Evolutionary conservation across 2,113 vertebrate genomes (phyloP).

Genomic region (Clarias macrocephalus): DNA sequence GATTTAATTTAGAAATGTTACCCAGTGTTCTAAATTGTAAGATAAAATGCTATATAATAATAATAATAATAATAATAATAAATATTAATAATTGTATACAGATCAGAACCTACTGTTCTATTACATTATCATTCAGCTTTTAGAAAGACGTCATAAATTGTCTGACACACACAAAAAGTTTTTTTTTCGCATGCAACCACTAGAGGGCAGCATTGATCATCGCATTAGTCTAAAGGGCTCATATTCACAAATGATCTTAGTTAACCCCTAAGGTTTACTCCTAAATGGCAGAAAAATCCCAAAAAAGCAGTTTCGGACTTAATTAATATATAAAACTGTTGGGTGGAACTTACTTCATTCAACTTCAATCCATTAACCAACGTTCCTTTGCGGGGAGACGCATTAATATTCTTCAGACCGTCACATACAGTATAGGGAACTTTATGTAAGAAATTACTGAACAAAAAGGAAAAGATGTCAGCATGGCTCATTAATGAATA

Average conservation of each 20-base stretch:
- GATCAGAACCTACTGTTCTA: background rate
- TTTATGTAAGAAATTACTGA: background rate
- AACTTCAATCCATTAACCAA: background rate
- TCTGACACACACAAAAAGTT: background rate
- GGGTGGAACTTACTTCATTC: background rate
- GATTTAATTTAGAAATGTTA: background rate
- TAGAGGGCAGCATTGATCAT: slow-evolving; percentile 37
- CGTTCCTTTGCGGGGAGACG: background rate
- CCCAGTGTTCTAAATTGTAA: background rate
- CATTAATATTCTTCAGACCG: background rate
- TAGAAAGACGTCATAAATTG: background rate
- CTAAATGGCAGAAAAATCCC: background rate
- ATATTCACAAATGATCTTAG: no score
- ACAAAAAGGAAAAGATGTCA: background rate
- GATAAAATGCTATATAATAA: background rate
- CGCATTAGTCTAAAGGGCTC: background rate
- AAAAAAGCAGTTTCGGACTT: background rate
- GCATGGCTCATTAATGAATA: background rate
- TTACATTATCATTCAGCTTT: background rate
- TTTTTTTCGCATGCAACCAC: background rate
- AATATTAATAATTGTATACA: background rate
- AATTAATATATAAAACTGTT: background rate
- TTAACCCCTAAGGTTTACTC: background rate
- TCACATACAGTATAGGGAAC: background rate
- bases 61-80: slow-evolving; percentile 1